A percentile compares a stretch with the other conserved stretches of the same genome.
These are phyloP conservation scores for Pterophyllum scalare DNA, from an alignment of 2,113 vertebrate species.

Conservation along the genomic window DNA sequence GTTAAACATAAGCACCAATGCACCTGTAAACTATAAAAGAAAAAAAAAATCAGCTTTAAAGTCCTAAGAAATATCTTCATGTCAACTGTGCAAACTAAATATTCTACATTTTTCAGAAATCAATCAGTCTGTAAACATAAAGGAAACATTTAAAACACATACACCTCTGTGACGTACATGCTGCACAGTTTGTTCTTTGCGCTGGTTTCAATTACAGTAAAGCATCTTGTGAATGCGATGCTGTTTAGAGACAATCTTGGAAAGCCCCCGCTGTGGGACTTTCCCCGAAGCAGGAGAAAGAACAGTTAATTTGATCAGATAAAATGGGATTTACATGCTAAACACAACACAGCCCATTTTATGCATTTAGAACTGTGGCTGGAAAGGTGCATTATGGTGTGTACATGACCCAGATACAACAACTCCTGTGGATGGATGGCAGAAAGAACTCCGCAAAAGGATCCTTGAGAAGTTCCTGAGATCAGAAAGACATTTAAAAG, in stretches of 20 bases:
- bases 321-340: background rate
- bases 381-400: background rate
- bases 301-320: slow-evolving; percentile 34
- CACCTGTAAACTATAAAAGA: background rate
- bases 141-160: background rate
- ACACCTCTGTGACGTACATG: background rate
- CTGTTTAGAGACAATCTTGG: background rate
- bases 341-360: background rate
- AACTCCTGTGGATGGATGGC: background rate
- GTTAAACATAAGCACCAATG: background rate
- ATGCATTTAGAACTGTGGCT: background rate
- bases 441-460: background rate
- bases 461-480: background rate
- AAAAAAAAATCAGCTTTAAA: background rate
- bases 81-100: background rate
- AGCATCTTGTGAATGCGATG: background rate
- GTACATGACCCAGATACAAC: background rate
- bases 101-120: background rate
- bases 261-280: slow-evolving; percentile 40
- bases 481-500: background rate
- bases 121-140: background rate
- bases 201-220: background rate
- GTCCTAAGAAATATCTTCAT: background rate
- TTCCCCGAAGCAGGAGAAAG: slow-evolving; percentile 11
- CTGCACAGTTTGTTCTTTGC: background rate